These are phyloP conservation scores for Myripristis murdjan DNA, from an alignment of 2,797 vertebrate species.

Conservation along the genomic window DNA sequence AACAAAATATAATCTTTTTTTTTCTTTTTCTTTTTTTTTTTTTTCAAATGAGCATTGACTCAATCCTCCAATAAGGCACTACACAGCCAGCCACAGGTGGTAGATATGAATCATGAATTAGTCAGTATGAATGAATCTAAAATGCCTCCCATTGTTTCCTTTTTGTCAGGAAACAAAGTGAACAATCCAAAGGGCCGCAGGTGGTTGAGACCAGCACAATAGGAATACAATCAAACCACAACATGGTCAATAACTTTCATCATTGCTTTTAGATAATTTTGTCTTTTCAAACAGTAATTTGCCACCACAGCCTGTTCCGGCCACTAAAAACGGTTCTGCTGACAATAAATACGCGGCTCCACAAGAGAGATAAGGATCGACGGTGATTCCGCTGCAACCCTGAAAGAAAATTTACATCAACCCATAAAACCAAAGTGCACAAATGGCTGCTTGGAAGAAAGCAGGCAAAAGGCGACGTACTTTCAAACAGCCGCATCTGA, in stretches of 20 bases:
- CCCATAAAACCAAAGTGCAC: constrained; percentile 65
- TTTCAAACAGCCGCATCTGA: constrained; percentile 41
- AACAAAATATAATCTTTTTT: constrained; percentile 3
- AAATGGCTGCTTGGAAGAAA: constrained; percentile 47
- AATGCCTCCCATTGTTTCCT: constrained; percentile 65
- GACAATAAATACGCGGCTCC: constrained; percentile 62
- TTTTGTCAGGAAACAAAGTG: constrained; percentile 67
- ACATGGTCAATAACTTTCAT: constrained; percentile 65
- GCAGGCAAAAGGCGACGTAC: constrained; percentile 21
- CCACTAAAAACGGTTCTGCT: constrained; percentile 60
- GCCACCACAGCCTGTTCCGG: constrained; percentile 47
- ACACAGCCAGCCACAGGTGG: constrained; percentile 74
- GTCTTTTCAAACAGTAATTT: constrained; percentile 62
- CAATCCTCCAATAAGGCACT: constrained; percentile 45
- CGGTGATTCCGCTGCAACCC: constrained; percentile 45
- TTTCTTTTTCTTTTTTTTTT: constrained; percentile 52
- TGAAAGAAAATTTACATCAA: constrained; percentile 70
- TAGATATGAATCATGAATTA: constrained; percentile 79
- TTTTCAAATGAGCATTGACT: constrained; percentile 42
- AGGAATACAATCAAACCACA: constrained; percentile 73
- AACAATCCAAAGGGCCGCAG: constrained; percentile 66
- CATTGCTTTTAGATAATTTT: constrained; percentile 62
- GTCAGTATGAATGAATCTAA: constrained; percentile 76
- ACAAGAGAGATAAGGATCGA: constrained; percentile 63
- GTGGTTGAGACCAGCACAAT: constrained; percentile 64